phyloP scores from a whole-genome alignment of 2,113 vertebrate genomes.

The Chauna torquata region DNA sequence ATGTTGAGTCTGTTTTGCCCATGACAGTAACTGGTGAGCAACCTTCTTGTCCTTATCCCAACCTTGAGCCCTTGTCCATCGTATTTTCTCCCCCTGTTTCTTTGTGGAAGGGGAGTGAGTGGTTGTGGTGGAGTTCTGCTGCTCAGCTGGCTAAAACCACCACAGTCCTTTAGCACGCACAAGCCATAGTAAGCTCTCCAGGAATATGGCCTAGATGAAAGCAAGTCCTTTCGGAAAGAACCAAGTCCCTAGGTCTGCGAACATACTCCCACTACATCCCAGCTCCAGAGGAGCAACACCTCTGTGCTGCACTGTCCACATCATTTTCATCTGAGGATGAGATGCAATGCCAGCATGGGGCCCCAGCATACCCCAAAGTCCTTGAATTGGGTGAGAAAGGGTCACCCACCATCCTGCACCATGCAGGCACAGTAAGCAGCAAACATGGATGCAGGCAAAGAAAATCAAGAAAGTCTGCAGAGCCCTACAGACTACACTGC shows the following conservation, averaged over 20 bases:
- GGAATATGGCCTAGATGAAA: background rate
- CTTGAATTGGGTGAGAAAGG: background rate
- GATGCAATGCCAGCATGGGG: background rate
- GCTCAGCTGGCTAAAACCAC: too few species aligned
- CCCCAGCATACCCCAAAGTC: background rate
- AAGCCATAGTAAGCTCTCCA: background rate
- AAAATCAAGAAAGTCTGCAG: background rate
- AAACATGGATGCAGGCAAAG: background rate
- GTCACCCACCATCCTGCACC: background rate
- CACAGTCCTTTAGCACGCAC: too few species aligned
- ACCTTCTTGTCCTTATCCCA: too few species aligned
- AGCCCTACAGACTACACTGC: background rate
- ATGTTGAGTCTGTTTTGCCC: too few species aligned
- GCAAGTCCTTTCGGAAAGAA: background rate
- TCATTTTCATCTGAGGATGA: background rate
- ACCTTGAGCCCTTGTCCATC: too few species aligned
- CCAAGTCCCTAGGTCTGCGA: background rate
- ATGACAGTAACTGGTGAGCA: too few species aligned
- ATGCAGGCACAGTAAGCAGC: fast-evolving
- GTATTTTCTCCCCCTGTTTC: too few species aligned
- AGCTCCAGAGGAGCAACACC: background rate
- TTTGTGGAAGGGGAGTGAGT: too few species aligned
- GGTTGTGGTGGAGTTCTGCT: too few species aligned
- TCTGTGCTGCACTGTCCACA: background rate
- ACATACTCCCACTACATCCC: background rate